Evolutionary conservation across 2,888 invertebrate species (phyloP).

Genomic region (Sinotaia quadrata): DNA sequence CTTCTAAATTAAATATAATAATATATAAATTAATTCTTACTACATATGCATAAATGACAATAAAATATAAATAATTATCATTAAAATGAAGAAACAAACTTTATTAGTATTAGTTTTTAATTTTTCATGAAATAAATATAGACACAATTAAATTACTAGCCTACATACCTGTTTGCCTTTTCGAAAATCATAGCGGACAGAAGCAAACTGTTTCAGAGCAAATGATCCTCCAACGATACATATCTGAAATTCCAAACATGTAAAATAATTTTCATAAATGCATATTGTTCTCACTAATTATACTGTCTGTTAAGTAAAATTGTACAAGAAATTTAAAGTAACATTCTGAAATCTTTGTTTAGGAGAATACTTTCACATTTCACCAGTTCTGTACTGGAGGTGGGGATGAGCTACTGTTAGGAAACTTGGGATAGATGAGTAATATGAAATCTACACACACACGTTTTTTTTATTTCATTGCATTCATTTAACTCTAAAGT

Average conservation of each 20-base stretch:
- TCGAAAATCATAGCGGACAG: conserved; percentile 37
- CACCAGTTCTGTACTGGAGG: too few species aligned
- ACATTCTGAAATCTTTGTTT: too few species aligned
- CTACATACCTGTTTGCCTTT: conserved; percentile 27
- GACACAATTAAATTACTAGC: background rate
- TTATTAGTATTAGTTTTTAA: background rate
- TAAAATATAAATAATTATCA: background rate
- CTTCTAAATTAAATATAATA: background rate
- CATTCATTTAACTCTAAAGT: too few species aligned
- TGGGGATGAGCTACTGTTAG: too few species aligned
- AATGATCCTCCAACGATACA: conserved; percentile 41
- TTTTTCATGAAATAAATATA: background rate
- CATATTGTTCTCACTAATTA: too few species aligned
- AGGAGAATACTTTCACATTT: too few species aligned
- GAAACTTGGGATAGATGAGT: too few species aligned
- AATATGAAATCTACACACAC: too few species aligned
- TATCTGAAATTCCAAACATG: conserved; percentile 23
- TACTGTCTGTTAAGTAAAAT: too few species aligned
- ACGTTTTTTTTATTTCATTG: too few species aligned
- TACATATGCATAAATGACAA: background rate
- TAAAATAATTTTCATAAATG: too few species aligned
- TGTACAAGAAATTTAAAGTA: too few species aligned
- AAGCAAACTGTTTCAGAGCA: conserved; percentile 37
- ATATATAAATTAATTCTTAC: background rate
- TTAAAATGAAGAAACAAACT: background rate